Evolutionary conservation across 2,797 vertebrate species (phyloP), one percentile per base, ranked within the genome.

Genomic region (Sitta carolinensis): DNA sequence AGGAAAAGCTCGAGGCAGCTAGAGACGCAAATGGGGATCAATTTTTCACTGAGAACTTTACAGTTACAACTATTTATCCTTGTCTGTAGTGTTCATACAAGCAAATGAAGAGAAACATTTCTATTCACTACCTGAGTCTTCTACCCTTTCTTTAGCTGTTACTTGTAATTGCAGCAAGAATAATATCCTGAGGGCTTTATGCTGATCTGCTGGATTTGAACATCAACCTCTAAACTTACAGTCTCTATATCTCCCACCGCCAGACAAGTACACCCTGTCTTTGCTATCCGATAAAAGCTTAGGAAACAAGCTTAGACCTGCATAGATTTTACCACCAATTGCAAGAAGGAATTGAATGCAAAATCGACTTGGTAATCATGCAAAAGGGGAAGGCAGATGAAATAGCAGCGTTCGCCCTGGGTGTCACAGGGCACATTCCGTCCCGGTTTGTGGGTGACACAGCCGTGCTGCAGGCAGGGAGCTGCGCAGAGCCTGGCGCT

Each of bases 111-210:
- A 74, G 42, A 90, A 88, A 90, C 27, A 70, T 67, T 92, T 74
- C 58, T 82, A 29, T 84, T 93, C 43, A 59, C 63, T 43, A 19
- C 0, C 3, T 70, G 67, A 66, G 45, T 38, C 84, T 90, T 54
- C 52, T 87, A 69, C 42, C 51, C 68, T 51, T 91, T 80, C 54
- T 79, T 88, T 66, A 72, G 69, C 69, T 87, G 40, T 72, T 93
- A 58, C 47, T 89, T 69, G 55, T 93, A 95, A 91, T 93, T 94
- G 89, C 85, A 84, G 59, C 36, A 63, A 74, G 83, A 94, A 88
- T 73, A 91, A 88, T 80, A 90, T 74, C 91, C 85, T 52, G 76
- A 93, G 59, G 96, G 85, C 57, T 96, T 91, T 95, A 51, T 74
- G 77, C 52, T 82, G 87, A 95, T 94, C 77, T 82, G 66, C 38